These are phyloP conservation scores for Eretmocerus hayati DNA, from an alignment of 2,888 invertebrate genomes.

Conservation along the genomic window DNA sequence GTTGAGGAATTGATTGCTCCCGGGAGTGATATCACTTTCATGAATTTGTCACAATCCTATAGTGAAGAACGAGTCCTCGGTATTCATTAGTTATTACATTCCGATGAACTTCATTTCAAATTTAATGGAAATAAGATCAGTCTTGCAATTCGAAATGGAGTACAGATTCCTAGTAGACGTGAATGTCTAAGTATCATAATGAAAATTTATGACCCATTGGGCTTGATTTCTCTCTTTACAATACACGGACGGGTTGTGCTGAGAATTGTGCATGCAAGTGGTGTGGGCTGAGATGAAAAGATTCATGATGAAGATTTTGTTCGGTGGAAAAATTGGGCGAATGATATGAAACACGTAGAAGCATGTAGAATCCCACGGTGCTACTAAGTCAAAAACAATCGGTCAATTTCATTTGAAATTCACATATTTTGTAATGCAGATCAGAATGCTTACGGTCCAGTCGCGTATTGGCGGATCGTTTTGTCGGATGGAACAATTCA, in stretches of 20 bases:
- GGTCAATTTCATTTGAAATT: background rate
- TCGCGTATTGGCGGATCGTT: conserved; percentile 20
- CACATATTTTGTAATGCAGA: conserved; percentile 15
- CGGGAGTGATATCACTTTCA: background rate
- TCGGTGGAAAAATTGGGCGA: background rate
- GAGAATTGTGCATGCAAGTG: conserved; percentile 23
- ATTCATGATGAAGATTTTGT: conserved; percentile 3
- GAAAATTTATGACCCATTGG: conserved; percentile 29
- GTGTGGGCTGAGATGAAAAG: conserved; percentile 19
- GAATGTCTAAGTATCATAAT: conserved; percentile 20
- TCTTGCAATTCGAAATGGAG: background rate
- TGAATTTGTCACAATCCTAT: background rate
- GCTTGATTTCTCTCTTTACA: conserved; percentile 5
- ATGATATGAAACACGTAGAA: conserved; percentile 13
- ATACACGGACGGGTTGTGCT: conserved; percentile 24
- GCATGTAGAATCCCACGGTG: background rate
- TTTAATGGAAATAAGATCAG: background rate
- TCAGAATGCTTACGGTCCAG: conserved; percentile 23
- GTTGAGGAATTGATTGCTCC: too few relatives aligned
- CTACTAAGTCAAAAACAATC: background rate
- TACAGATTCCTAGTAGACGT: conserved; percentile 14
- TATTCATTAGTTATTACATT: background rate
- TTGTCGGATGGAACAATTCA: background rate
- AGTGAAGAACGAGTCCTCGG: background rate
- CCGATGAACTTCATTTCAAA: background rate